Evolutionary conservation across 2,888 invertebrate genomes (phyloP).

Genomic region (Andrena chrysosceles): DNA sequence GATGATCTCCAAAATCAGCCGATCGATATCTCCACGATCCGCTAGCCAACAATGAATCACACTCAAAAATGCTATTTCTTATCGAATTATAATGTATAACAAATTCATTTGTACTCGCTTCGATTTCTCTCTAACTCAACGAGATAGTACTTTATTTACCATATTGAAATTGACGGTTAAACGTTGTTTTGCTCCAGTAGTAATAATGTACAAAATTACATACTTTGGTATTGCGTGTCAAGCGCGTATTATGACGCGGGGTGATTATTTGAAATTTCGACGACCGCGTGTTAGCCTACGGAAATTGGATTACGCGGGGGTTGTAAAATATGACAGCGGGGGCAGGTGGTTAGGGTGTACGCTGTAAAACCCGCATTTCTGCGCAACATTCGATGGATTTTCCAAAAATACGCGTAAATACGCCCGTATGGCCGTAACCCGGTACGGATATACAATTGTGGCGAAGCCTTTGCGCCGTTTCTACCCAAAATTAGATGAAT

Average conservation of each 20-base stretch:
- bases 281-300: constrained; percentile 59
- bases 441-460: constrained; percentile 43
- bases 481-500: constrained; percentile 73
- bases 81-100: background rate
- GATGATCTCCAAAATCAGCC: constrained; percentile 54
- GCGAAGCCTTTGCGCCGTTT: constrained; percentile 71
- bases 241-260: background rate
- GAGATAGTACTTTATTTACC: background rate
- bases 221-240: background rate
- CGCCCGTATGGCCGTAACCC: constrained; percentile 79
- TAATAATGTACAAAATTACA: background rate
- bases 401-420: constrained; percentile 82
- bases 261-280: constrained; percentile 60
- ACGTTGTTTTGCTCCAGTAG: background rate
- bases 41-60: background rate
- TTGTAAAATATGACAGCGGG: constrained; percentile 25
- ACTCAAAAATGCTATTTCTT: background rate
- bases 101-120: background rate
- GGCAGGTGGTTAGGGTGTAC: constrained; percentile 9
- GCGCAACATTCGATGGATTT: constrained; percentile 80
- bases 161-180: background rate
- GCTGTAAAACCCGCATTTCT: constrained; percentile 72
- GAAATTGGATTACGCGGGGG: constrained; percentile 78
- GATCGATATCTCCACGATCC: constrained; percentile 21
- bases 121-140: background rate